Base-by-base conservation (phyloP, 1,140 invertebrate genomes). In the Adelges cooleyi region DNA sequence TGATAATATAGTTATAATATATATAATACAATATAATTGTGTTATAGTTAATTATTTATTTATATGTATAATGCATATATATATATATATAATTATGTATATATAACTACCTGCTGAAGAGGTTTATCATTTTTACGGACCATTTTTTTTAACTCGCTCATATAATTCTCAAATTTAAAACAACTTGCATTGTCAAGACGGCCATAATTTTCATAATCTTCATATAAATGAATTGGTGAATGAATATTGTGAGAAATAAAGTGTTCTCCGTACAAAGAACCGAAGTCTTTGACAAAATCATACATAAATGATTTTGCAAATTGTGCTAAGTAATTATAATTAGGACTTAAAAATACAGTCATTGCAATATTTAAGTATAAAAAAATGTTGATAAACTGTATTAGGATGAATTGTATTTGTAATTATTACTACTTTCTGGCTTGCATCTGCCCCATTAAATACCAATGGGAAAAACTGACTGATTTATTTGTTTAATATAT, bases 91-190 rank as follows among this genome's bases (percentile, higher is more conserved):
- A n/a, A n/a, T n/a, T n/a, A n/a, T n/a, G n/a, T n/a, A n/a, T n/a
- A n/a, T n/a, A n/a, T 46, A 4, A 62, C 18, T 15, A 71, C 65
- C 68, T 74, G 70, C 53, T 73, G 44, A 15, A 74, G 49, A 17
- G 69, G 70, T 23, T 70, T 69, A 11, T 71, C 66, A 44, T 67
- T 65, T 66, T 68, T 69, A 46, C 70, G 66, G 20, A 75, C 22
- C 15, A 69, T 65, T 51, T 66, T 69, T 72, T 79, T 78, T 13
- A 79, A 67, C 52, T 70, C 48, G 40, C 71, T 59, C 42, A 79
- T 66, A 65, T 71, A 73, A 69, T 75, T 77, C 73, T 80, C 77
- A 73, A 77, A 79, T n/a, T 51, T 51, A 17, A 51, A 51, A 29
- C 49, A 51, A 29, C 49, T 51, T 10, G 29, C 20, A 17, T 68